Base-by-base conservation (phyloP, 2,797 vertebrate species). In the Pangasius larnaudii region DNA sequence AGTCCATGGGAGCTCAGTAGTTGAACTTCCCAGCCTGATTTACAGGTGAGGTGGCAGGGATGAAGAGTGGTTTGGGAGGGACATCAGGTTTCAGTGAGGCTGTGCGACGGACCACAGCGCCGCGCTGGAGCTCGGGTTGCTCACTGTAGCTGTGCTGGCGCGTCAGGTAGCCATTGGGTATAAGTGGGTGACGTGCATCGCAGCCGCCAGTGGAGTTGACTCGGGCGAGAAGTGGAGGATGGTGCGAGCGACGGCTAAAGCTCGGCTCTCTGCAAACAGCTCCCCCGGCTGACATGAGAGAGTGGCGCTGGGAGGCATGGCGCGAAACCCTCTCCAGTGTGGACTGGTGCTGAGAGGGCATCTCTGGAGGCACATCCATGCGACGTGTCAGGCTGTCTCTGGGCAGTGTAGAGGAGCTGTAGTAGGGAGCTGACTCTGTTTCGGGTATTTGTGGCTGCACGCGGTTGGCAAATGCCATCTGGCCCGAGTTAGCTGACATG, bases 321-420 rank as follows among this genome's bases (percentile, higher is more conserved):
- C 95, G 91, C 0, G 91, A 90, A 42, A 93, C 91, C 91, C 96
- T 95, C 85, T 96, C 96, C 87, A 96, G 90, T 33, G 96, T 96
- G 85, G 96, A 95, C 89, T 95, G 96, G 84, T 96, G 96, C 82
- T 95, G 95, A 0, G 92, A 93, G 0, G 92, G 95, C 19, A 96
- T 95, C 79, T 97, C 97, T 0, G 98, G 98, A 0, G 97, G 98
- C 7, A 98, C 95, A 49, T 98, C 97, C 95, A 98, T 96, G 91
- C 97, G 95, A 14, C 97, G 94, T 0, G 97, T 97, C 65, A 96
- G 95, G 90, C 96, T 96, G 92, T 98, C 97, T 86, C 96, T 94
- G 0, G 97, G 96, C 46, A 97, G 92, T 0, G 97, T 97, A 80
- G 97, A 96, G 0, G 97, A 95, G 93, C 96, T 97, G 88, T 96